A percentile compares a stretch with the other conserved stretches of the same genome.
Evolutionary conservation across 2,113 vertebrate genomes (phyloP).

Genomic region (Todiramphus saurophagus): DNA sequence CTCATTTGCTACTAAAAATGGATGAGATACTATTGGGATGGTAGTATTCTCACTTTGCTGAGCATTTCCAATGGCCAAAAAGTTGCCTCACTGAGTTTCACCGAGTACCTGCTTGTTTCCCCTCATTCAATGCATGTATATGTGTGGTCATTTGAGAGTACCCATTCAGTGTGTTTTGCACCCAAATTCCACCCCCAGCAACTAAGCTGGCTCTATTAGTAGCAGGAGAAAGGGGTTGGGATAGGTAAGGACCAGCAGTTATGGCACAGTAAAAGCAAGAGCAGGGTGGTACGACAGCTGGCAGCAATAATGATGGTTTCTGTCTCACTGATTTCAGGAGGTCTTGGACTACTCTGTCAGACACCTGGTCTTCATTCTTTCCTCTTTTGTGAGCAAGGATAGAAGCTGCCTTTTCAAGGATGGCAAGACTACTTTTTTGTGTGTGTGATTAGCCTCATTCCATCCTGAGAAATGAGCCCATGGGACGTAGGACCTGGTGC

Average conservation of each 20-base stretch:
- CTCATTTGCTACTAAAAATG: not conserved
- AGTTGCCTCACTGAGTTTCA: not conserved
- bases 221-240: not conserved
- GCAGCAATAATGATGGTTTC: not conserved
- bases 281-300: not conserved
- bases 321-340: not conserved
- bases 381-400: not conserved
- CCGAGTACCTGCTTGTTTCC: not conserved
- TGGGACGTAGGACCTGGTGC: not conserved
- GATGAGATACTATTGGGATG: not conserved
- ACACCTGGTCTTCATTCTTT: not conserved
- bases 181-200: rapidly evolving
- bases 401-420: not conserved
- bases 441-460: not conserved
- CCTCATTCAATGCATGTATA: not conserved
- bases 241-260: not conserved
- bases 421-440: not conserved
- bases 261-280: not conserved
- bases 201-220: not conserved
- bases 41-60: not conserved
- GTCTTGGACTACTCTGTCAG: not conserved
- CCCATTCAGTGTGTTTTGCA: not conserved
- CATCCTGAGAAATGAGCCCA: not conserved
- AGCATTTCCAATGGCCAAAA: not conserved
- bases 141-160: not conserved